Evolutionary conservation across 2,797 vertebrate species (phyloP).

Genomic region (Kryptolebias ocellatus): DNA sequence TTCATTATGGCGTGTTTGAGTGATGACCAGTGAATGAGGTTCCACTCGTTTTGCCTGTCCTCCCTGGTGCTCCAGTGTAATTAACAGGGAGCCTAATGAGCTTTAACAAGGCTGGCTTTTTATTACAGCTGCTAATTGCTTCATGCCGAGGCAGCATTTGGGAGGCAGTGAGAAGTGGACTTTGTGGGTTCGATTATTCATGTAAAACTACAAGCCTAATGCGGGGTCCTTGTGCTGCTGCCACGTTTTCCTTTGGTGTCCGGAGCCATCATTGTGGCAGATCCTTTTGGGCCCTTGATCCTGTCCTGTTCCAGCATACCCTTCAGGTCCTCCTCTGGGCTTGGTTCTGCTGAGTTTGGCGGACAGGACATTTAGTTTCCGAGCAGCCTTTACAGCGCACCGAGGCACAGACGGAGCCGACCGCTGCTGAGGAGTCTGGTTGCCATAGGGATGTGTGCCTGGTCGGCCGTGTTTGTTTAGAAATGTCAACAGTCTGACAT

Average conservation of each 20-base stretch:
- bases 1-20: slow-evolving; percentile 33
- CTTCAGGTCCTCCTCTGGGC: neutral
- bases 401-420: neutral
- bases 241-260: neutral
- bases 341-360: neutral
- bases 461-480: neutral
- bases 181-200: slow-evolving; percentile 8
- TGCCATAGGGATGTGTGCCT: neutral
- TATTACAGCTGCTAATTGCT: slow-evolving; percentile 72
- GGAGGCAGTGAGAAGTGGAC: slow-evolving; percentile 20
- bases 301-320: neutral
- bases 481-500: neutral
- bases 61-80: slow-evolving; percentile 62
- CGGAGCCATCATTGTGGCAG: neutral
- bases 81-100: slow-evolving; percentile 67
- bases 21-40: slow-evolving; percentile 49
- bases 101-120: slow-evolving; percentile 63
- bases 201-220: neutral
- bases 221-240: neutral
- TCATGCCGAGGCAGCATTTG: slow-evolving; percentile 38
- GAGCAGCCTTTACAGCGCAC: neutral
- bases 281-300: neutral
- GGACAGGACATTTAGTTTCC: neutral
- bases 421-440: neutral
- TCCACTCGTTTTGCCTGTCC: slow-evolving; percentile 36